A percentile compares a stretch with the other conserved stretches of the same genome.
Evolutionary conservation across 2,888 invertebrate species (phyloP).

Genomic region (Drosophila paranaensis): DNA sequence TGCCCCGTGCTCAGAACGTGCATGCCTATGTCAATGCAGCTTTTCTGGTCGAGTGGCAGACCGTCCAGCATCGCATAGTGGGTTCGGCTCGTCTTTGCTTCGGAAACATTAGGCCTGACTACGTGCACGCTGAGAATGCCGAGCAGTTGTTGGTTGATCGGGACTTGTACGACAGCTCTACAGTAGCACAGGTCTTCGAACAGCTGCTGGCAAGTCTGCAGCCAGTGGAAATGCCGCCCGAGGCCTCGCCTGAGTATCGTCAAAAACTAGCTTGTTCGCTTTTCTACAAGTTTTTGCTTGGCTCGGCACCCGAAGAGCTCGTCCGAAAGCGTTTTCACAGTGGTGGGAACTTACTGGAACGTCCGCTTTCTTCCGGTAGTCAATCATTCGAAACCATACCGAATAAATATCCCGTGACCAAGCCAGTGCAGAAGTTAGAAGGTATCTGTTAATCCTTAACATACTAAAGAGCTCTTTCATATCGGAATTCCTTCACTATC

Average conservation of each 20-base stretch:
- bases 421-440: constrained; percentile 91
- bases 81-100: constrained; percentile 87
- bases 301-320: constrained; percentile 86
- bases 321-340: constrained; percentile 38
- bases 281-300: constrained; percentile 90
- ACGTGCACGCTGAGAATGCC: constrained; percentile 86
- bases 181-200: constrained; percentile 84
- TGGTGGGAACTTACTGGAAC: constrained; percentile 86
- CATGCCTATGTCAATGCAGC: constrained; percentile 92
- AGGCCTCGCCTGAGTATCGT: constrained; percentile 89
- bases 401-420: constrained; percentile 89
- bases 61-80: constrained; percentile 34
- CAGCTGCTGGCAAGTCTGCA: constrained; percentile 87
- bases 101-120: constrained; percentile 87
- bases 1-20: constrained; percentile 91
- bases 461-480: background rate
- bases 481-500: background rate
- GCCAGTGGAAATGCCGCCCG: constrained; percentile 88
- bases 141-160: constrained; percentile 86
- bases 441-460: constrained; percentile 83
- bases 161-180: constrained; percentile 84
- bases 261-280: constrained; percentile 89
- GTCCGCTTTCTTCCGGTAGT: constrained; percentile 88
- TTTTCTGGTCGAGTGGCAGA: constrained; percentile 87
- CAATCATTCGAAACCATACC: constrained; percentile 90